Percentiles rank a stretch among this genome's conserved stretches.
Evolutionary conservation across 2,888 invertebrate species (phyloP).

Genomic region (Eupelmus urozonus): DNA sequence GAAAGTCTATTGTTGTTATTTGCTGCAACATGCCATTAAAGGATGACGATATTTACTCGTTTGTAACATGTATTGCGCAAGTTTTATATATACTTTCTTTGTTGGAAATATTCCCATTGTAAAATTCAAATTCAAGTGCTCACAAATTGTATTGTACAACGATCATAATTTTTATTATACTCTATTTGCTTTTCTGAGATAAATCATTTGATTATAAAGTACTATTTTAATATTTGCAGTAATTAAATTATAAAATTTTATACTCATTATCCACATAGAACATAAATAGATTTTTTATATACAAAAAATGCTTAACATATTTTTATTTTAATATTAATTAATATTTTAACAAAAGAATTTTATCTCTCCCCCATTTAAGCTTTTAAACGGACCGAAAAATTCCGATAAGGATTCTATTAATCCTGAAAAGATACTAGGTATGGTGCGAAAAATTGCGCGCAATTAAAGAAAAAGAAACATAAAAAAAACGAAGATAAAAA

Average conservation of each 20-base stretch:
- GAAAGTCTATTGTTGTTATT: slow-evolving; percentile 43
- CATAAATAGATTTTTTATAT: no score
- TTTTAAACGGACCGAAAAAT: no score
- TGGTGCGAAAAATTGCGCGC: neutral
- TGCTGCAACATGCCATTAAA: slow-evolving; percentile 9
- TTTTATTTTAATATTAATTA: no score
- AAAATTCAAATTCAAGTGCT: slow-evolving; percentile 16
- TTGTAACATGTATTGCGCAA: slow-evolving; percentile 4
- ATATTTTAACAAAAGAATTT: no score
- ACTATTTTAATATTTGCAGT: neutral
- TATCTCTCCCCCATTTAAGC: no score
- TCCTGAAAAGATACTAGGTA: slow-evolving; percentile 2
- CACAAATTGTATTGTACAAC: neutral
- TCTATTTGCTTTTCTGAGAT: neutral
- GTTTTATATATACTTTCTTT: neutral
- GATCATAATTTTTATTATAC: no score
- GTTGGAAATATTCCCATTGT: slow-evolving; percentile 18
- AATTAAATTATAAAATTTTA: no score
- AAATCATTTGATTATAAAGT: neutral
- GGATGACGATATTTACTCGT: slow-evolving; percentile 6
- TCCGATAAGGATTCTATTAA: slow-evolving; percentile 36
- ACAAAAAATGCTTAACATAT: no score
- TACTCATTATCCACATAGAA: no score
- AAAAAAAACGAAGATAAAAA: slow-evolving; percentile 2
- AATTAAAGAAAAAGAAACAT: slow-evolving; percentile 30